Evolutionary conservation across 2,113 vertebrate species (phyloP).

Genomic region (Spilogale gracilis): DNA sequence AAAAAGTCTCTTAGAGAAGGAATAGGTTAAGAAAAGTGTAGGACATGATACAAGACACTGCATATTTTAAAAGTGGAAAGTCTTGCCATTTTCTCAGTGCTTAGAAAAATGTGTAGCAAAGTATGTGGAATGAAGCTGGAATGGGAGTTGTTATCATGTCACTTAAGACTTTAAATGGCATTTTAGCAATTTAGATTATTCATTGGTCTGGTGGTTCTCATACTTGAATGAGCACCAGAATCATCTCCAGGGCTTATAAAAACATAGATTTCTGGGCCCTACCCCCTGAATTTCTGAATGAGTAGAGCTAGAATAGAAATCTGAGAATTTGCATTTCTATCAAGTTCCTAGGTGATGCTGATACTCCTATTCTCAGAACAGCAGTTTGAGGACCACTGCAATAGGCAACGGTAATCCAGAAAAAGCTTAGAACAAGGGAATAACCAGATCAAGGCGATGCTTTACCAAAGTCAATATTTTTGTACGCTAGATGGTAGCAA

Average conservation of each 20-base stretch:
- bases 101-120: neutral
- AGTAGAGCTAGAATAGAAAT: neutral
- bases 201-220: neutral
- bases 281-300: neutral
- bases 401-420: neutral
- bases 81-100: neutral
- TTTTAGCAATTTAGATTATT: neutral
- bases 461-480: neutral
- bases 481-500: neutral
- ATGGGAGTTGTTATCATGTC: neutral
- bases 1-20: neutral
- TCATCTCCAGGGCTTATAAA: neutral
- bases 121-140: neutral
- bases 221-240: neutral
- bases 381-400: neutral
- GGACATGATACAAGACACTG: neutral
- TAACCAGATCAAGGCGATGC: neutral
- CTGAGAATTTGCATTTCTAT: neutral
- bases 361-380: neutral
- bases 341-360: neutral
- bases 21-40: neutral
- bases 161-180: neutral
- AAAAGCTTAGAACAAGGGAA: neutral
- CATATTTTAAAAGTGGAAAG: neutral
- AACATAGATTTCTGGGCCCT: neutral